These are phyloP conservation scores for Spodoptera frugiperda DNA, from an alignment of 1,140 invertebrate genomes.

Conservation along the genomic window DNA sequence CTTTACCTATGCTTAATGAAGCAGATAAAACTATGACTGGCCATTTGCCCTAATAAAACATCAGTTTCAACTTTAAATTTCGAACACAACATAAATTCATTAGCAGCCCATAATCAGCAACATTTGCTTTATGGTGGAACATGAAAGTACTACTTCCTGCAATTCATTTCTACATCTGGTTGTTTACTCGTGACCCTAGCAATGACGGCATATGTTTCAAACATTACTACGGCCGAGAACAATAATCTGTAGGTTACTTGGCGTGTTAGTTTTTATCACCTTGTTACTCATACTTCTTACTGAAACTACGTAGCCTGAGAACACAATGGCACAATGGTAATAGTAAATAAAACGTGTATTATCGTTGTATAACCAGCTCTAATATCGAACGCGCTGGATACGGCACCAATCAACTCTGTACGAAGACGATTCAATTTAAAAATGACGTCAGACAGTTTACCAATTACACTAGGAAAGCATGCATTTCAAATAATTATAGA, in stretches of 20 bases:
- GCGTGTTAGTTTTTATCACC: slow-evolving; percentile 35
- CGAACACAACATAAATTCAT: too few species aligned
- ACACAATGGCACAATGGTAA: slow-evolving; percentile 47
- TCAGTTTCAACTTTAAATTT: too few species aligned
- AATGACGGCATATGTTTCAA: slow-evolving; percentile 32
- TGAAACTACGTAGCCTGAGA: background rate
- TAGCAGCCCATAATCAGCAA: background rate
- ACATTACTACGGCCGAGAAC: slow-evolving; percentile 28
- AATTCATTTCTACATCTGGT: background rate
- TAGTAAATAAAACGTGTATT: slow-evolving; percentile 56
- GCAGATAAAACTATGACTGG: too few species aligned
- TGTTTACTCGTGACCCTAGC: slow-evolving; percentile 17
- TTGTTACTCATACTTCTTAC: slow-evolving; percentile 1
- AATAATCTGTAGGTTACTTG: slow-evolving; percentile 40
- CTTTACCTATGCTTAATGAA: too few species aligned
- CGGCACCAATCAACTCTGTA: slow-evolving; percentile 32
- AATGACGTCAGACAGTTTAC: slow-evolving; percentile 78
- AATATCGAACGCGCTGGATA: slow-evolving; percentile 51
- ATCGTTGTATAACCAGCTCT: slow-evolving; percentile 49
- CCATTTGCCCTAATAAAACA: too few species aligned
- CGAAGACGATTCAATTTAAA: slow-evolving; percentile 63
- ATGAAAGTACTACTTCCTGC: background rate
- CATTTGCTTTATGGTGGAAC: background rate
- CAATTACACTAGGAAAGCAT: slow-evolving; percentile 55
- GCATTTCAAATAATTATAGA: slow-evolving; percentile 54